phyloP scores from a whole-genome alignment of 2,113 vertebrate species.

The Sphaerodactylus townsendi region DNA sequence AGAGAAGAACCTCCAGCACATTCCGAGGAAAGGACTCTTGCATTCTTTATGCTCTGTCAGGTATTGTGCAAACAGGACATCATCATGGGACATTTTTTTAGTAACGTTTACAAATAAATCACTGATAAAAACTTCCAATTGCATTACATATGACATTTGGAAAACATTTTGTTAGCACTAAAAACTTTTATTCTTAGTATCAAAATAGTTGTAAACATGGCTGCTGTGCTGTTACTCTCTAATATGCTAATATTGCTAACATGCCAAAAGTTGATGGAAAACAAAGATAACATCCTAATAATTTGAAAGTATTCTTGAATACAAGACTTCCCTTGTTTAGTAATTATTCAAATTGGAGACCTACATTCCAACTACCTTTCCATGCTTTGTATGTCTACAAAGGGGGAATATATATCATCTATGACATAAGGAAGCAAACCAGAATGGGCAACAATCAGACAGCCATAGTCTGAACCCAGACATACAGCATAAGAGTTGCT shows the following conservation, averaged over 20 bases:
- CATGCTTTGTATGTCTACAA: background rate
- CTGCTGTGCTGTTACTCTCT: conserved; percentile 11
- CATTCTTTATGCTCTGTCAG: background rate
- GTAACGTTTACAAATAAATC: conserved; percentile 36
- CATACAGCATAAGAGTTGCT: background rate
- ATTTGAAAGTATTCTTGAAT: conserved; percentile 31
- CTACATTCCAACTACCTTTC: background rate
- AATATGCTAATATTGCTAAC: conserved; percentile 16
- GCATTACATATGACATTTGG: background rate
- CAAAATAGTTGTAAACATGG: background rate
- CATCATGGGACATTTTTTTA: background rate
- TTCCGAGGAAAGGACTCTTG: background rate
- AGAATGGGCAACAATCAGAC: background rate
- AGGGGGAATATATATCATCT: background rate
- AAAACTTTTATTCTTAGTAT: background rate
- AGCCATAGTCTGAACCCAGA: background rate
- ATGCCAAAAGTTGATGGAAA: conserved; percentile 24
- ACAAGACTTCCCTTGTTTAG: conserved; percentile 16
- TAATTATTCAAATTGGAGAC: conserved; percentile 51
- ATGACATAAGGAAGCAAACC: background rate
- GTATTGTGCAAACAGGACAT: background rate
- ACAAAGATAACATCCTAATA: conserved; percentile 10
- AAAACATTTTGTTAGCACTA: conserved; percentile 5
- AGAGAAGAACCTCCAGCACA: background rate
- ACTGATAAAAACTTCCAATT: conserved; percentile 13